These are phyloP conservation scores for Sycon ciliatum DNA, from an alignment of 37 sponge, comb jelly and placozoan genomes.

Conservation along the genomic window DNA sequence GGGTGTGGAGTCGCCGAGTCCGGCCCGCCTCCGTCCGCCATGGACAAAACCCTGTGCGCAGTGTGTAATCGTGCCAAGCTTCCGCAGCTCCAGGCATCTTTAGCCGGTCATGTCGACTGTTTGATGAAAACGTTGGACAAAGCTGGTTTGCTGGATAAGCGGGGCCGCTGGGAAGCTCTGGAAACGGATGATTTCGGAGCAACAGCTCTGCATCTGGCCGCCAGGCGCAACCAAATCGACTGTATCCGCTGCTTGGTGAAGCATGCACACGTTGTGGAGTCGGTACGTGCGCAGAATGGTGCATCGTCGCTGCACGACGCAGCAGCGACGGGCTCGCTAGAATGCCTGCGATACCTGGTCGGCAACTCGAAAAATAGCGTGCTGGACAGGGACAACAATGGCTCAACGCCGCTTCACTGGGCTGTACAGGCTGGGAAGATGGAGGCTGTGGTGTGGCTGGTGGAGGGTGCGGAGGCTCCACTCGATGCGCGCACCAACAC, in stretches of 20 bases:
- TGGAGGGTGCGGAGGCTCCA: constrained; percentile 46
- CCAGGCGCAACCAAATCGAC: constrained; percentile 64
- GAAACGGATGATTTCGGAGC: constrained; percentile 77
- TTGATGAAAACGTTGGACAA: constrained; percentile 67
- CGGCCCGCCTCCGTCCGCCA: no score
- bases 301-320: constrained; percentile 89
- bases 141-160: constrained; percentile 38
- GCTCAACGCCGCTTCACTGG: constrained; percentile 83
- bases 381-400: constrained; percentile 61
- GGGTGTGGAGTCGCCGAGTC: no score
- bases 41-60: constrained; percentile 67
- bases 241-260: constrained; percentile 61
- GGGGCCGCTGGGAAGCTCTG: no score
- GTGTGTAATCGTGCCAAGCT: constrained; percentile 59
- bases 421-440: constrained; percentile 74
- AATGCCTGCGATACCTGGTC: constrained; percentile 71
- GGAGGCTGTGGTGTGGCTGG: constrained; percentile 58
- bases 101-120: constrained; percentile 74
- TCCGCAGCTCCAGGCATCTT: constrained; percentile 79
- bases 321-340: constrained; percentile 80
- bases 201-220: constrained; percentile 82
- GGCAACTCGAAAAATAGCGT: constrained; percentile 48
- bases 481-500: constrained; percentile 54
- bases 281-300: constrained; percentile 63
- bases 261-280: constrained; percentile 35